phyloP scores from a whole-genome alignment of 2,113 vertebrate genomes.

The Gadus chalcogrammus region DNA sequence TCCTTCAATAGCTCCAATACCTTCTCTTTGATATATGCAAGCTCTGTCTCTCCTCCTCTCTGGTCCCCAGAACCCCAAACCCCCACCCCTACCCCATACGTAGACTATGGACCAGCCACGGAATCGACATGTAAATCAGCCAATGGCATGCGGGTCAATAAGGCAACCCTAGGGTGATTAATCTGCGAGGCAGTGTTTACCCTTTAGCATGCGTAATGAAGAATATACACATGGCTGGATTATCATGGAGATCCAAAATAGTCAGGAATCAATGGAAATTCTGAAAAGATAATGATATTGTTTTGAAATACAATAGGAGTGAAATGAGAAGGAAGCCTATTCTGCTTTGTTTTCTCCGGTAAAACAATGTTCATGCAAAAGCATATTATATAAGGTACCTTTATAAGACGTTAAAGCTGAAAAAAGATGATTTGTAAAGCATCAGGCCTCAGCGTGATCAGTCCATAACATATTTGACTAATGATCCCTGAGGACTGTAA shows the following conservation, averaged over 20 bases:
- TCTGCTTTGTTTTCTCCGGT: too few relatives aligned
- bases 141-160: not conserved
- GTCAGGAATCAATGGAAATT: too few relatives aligned
- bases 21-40: not conserved
- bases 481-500: too few relatives aligned
- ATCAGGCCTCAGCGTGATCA: too few relatives aligned
- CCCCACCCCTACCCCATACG: not conserved
- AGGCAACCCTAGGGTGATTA: not conserved
- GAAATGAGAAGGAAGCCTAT: too few relatives aligned
- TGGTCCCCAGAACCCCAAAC: not conserved
- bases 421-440: too few relatives aligned
- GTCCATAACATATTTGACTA: too few relatives aligned
- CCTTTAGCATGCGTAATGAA: not conserved
- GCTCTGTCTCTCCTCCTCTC: not conserved
- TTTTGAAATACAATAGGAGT: too few relatives aligned
- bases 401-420: too few relatives aligned
- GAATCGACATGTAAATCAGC: slow-evolving; percentile 4
- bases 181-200: not conserved
- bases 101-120: not conserved
- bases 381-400: too few relatives aligned
- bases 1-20: not conserved
- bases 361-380: too few relatives aligned
- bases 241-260: not conserved
- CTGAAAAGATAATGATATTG: too few relatives aligned
- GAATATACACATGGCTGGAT: not conserved